Percentiles rank a stretch among this genome's conserved stretches.
Evolutionary conservation across 2,797 vertebrate species (phyloP).

Genomic region (Gallirallus australis): DNA sequence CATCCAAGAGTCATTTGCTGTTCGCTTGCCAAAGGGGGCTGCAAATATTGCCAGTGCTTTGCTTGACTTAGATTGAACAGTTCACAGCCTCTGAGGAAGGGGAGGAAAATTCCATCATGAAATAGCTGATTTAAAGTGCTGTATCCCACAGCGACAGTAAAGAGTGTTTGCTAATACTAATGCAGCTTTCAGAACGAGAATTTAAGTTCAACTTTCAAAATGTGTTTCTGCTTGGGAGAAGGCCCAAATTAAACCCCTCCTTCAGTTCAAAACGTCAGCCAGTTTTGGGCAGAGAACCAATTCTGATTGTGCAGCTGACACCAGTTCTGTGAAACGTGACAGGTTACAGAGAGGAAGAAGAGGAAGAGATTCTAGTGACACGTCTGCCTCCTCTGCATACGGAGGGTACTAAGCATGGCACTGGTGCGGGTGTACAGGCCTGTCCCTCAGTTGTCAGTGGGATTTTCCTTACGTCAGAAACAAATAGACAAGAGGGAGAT

Average conservation of each 20-base stretch:
- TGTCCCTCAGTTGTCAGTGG: not conserved
- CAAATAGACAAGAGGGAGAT: not conserved
- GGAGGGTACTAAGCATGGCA: not conserved
- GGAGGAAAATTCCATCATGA: conserved; percentile 56
- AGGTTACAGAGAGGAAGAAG: not conserved
- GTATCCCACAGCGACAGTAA: conserved; percentile 16
- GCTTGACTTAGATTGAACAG: conserved; percentile 61
- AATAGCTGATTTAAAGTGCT: conserved; percentile 52
- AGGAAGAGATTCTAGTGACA: not conserved
- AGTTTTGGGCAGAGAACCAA: not conserved
- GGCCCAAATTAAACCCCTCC: not conserved
- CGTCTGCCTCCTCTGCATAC: not conserved
- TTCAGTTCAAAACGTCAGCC: not conserved
- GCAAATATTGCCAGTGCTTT: conserved; percentile 35
- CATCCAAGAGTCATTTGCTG: conserved; percentile 44
- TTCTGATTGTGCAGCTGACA: not conserved
- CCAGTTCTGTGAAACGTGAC: not conserved
- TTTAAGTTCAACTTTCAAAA: not conserved
- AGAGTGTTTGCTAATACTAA: conserved; percentile 9
- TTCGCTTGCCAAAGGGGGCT: conserved; percentile 35
- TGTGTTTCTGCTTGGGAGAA: not conserved
- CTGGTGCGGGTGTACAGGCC: not conserved
- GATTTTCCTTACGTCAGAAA: not conserved
- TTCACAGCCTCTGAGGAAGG: conserved; percentile 54
- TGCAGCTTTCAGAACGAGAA: not conserved